Percentiles rank a stretch among this genome's conserved stretches.
Evolutionary conservation across 2,113 vertebrate species (phyloP).

Genomic region (Dasyprocta punctata): DNA sequence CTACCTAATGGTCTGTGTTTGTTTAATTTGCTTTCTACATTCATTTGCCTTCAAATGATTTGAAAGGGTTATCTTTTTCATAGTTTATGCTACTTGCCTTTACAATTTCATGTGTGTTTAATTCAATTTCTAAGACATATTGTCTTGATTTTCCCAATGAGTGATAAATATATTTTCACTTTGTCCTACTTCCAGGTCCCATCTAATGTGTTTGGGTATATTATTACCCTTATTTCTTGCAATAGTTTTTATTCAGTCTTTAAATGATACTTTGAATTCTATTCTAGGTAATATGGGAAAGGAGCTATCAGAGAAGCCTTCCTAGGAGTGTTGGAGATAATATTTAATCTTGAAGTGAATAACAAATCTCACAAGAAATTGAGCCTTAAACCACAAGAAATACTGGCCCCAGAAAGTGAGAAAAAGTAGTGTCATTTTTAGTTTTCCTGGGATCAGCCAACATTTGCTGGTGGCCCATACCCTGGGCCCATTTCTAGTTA

Average conservation of each 20-base stretch:
- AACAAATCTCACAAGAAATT: not conserved
- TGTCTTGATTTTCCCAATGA: not conserved
- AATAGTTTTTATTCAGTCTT: not conserved
- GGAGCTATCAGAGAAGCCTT: not conserved
- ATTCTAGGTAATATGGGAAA: conserved; percentile 5
- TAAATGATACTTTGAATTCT: conserved; percentile 41
- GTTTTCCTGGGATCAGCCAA: not conserved
- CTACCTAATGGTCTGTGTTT: not conserved
- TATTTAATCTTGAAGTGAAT: conserved; percentile 6
- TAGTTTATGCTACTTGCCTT: not conserved
- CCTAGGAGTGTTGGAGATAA: not conserved
- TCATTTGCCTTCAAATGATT: not conserved
- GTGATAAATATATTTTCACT: not conserved
- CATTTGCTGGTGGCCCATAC: not conserved
- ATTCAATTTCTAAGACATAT: conserved; percentile 8
- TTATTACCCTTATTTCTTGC: not conserved
- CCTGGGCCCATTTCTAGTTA: not conserved
- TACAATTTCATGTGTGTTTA: not conserved
- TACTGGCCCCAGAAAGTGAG: not conserved
- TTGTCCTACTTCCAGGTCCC: not conserved
- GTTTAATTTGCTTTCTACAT: not conserved
- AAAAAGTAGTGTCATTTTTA: not conserved
- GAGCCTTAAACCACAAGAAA: not conserved
- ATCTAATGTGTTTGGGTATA: not conserved
- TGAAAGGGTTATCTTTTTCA: not conserved